Evolutionary conservation across 2,797 vertebrate species (phyloP).

Genomic region (Gouania willdenowi): DNA sequence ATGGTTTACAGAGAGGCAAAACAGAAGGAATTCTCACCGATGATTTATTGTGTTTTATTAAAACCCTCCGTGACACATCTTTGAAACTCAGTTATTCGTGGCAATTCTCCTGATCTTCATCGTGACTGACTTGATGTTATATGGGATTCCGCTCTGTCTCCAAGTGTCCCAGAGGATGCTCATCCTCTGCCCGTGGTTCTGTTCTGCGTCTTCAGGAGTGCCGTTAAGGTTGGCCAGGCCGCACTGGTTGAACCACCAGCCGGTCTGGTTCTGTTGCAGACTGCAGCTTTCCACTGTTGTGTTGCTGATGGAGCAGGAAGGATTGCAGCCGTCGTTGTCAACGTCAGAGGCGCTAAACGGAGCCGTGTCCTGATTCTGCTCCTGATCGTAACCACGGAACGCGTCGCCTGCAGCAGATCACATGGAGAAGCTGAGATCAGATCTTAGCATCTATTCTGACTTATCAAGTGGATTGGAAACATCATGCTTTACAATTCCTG

Average conservation of each 20-base stretch:
- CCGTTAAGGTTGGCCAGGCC: constrained; percentile 88
- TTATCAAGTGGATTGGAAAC: too few species aligned
- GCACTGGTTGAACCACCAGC: constrained; percentile 91
- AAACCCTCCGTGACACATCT: background rate
- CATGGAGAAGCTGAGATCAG: too few species aligned
- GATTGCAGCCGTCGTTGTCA: constrained; percentile 86
- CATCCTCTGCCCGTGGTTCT: constrained; percentile 45
- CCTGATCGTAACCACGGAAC: constrained; percentile 83
- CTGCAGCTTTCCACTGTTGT: constrained; percentile 85
- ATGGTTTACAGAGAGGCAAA: background rate
- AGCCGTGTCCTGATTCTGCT: constrained; percentile 87
- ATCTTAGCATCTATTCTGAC: too few species aligned
- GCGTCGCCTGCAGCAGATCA: constrained; percentile 80
- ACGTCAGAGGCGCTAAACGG: constrained; percentile 88
- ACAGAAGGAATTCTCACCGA: background rate
- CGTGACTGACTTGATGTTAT: constrained; percentile 86
- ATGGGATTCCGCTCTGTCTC: constrained; percentile 73
- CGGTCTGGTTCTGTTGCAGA: constrained; percentile 76
- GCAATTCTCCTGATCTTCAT: constrained; percentile 88
- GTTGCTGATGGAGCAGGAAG: constrained; percentile 73
- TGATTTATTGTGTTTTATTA: constrained; percentile 19
- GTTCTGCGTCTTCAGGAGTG: constrained; percentile 71
- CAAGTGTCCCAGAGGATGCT: constrained; percentile 88
- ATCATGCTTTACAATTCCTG: too few species aligned
- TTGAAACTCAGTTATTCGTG: constrained; percentile 62